Evolutionary conservation across 2,113 vertebrate species (phyloP).

Genomic region (Peromyscus polionotus): DNA sequence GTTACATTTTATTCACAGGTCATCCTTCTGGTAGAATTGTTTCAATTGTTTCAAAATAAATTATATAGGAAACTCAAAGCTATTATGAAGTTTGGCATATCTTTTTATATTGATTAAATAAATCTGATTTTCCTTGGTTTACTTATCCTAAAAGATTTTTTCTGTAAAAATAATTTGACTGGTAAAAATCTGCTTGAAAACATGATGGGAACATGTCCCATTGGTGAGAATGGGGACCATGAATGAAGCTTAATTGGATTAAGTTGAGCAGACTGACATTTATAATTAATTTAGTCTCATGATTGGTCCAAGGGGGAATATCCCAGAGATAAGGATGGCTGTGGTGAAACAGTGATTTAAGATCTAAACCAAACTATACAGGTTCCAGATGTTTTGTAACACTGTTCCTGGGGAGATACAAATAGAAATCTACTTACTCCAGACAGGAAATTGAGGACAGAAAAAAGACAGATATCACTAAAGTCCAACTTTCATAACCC

Average conservation of each 20-base stretch:
- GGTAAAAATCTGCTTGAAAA: conserved; percentile 76
- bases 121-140: conserved; percentile 60
- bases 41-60: neutral
- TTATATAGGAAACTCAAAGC: conserved; percentile 45
- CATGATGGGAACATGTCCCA: conserved; percentile 79
- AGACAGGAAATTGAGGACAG: neutral
- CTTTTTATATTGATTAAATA: conserved; percentile 53
- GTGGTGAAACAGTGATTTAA: conserved; percentile 59
- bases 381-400: neutral
- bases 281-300: conserved; percentile 86
- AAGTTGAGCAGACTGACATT: conserved; percentile 80
- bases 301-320: conserved; percentile 76
- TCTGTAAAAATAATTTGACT: conserved; percentile 75
- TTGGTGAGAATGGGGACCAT: conserved; percentile 75
- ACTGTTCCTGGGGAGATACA: neutral
- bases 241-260: conserved; percentile 87
- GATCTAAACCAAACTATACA: conserved; percentile 16
- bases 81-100: conserved; percentile 40
- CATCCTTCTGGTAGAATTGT: neutral
- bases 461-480: neutral
- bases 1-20: conserved; percentile 18
- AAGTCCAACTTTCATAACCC: neutral
- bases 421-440: neutral
- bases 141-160: conserved; percentile 63
- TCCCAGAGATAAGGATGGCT: conserved; percentile 68